phyloP scores from a whole-genome alignment of 2,113 vertebrate genomes.

The Pseudopodoces humilis region DNA sequence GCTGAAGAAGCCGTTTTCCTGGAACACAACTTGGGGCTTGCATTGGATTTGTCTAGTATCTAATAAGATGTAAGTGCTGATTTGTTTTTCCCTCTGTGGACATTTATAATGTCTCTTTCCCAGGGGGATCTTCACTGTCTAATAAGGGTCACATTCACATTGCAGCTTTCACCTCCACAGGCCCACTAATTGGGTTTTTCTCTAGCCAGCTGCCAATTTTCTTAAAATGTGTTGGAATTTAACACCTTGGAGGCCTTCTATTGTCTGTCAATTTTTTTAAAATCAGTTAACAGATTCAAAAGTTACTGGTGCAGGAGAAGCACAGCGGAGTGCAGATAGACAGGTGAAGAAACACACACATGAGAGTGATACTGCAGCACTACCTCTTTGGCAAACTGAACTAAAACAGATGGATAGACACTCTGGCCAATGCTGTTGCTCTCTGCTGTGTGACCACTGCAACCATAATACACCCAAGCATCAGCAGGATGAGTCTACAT shows the following conservation, averaged over 20 bases:
- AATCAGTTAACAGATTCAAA: slow-evolving; percentile 19
- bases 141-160: neutral
- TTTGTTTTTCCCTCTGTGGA: neutral
- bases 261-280: neutral
- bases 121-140: neutral
- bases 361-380: neutral
- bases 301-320: neutral
- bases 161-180: neutral
- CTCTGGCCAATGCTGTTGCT: neutral
- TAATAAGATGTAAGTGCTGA: neutral
- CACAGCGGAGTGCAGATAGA: neutral
- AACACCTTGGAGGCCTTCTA: neutral
- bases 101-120: neutral
- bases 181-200: neutral
- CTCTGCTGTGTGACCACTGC: neutral
- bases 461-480: neutral
- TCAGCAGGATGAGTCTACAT: neutral
- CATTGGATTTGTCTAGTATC: neutral
- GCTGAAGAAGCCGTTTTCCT: neutral
- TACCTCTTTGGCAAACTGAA: neutral
- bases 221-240: neutral
- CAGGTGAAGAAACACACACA: neutral
- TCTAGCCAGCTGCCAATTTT: slow-evolving; percentile 3
- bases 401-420: neutral
- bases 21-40: neutral